Base-by-base conservation (phyloP, 2,888 invertebrate genomes). In the Rhamphomyia laevipes region DNA sequence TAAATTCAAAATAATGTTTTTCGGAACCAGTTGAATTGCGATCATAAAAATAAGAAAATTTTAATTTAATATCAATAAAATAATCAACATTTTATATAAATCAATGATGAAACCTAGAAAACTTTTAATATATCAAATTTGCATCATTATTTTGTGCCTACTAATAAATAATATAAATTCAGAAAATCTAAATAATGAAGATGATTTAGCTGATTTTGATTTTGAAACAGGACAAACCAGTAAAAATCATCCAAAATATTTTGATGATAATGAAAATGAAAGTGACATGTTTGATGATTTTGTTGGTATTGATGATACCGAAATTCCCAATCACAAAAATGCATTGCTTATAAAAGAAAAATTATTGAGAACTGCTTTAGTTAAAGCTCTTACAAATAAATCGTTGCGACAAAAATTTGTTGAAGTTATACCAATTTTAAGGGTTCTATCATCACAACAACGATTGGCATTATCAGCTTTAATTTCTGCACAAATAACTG, bases 401-500 rank as follows among this genome's bases (percentile, higher is more conserved):
- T 76, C 75, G 33, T 74, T 79, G 43, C 74, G 76, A 16, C 76
- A 77, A 52, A 77, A 77, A 60, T 77, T 81, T 49, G 75, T 77
- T 0, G 77, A 80, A 64, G 74, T 80, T 21, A 67, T 81, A 66
- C 82, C 83, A 40, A 80, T 81, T 55, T 70, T 82, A 55, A 73
- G 80, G 44, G 77, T 76, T 4, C 75, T 82, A 71, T 77, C 80
- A 1, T 75, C 77, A 1, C 74, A 75, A 27, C 82, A 82, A 65
- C 70, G 80, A 30, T 67, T 78, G 51, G 77, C 79, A 2, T 63
- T 82, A 49, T 80, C 80, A 0, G 77, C 80, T 0, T 58, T 83
- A 38, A 80, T 82, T 6, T 76, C 80, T 2, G 76, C 74, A 3
- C 79, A 81, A 63, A 74, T 79, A 45, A 75, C 73, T 57, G 75